Conservation (phyloP, 2,797 vertebrate species). For the Diglossa cyanea region DNA sequence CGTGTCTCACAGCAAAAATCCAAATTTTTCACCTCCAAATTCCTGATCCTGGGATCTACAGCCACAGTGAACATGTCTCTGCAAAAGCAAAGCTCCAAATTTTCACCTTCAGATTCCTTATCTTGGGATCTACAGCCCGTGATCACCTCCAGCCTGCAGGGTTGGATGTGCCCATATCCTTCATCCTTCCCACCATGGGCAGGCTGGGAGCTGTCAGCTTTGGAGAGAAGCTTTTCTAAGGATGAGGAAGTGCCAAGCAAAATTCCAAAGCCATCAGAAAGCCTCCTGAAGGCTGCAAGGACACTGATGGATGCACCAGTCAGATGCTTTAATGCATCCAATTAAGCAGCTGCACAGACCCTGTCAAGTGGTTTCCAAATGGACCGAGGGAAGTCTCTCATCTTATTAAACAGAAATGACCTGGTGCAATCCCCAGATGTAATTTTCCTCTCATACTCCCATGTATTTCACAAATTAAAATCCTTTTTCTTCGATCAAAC, state of each 20-base stretch:
- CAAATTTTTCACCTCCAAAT: not conserved
- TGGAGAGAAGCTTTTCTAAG: not conserved
- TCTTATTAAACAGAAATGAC: not conserved
- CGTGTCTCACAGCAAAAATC: not conserved
- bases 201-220: not conserved
- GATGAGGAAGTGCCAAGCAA: not conserved
- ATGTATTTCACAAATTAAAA: not conserved
- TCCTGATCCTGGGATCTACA: not conserved
- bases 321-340: not conserved
- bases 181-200: accelerated
- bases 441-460: not conserved
- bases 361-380: not conserved
- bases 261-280: not conserved
- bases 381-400: not conserved
- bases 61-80: too few species aligned
- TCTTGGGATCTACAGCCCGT: too few species aligned
- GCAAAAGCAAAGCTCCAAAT: too few species aligned
- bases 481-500: not conserved
- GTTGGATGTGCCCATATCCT: accelerated
- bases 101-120: too few species aligned
- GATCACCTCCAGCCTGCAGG: accelerated
- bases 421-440: not conserved
- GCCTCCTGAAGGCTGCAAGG: not conserved
- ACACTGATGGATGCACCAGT: not conserved
- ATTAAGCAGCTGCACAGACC: not conserved